Evolutionary conservation across 2,797 vertebrate genomes (phyloP).

Genomic region (Eulemur mongoz): DNA sequence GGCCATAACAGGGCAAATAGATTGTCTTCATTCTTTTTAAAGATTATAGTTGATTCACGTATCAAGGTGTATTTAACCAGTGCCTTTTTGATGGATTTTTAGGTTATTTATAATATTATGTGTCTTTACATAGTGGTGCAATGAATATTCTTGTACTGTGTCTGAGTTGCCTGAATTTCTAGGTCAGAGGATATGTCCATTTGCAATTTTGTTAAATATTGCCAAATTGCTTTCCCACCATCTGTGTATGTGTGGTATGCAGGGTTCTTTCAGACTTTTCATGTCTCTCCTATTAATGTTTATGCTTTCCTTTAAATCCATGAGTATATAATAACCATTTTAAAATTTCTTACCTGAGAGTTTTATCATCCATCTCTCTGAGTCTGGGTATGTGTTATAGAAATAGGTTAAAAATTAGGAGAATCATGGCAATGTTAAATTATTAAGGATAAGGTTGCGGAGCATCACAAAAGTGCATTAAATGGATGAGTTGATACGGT

Average conservation of each 20-base stretch:
- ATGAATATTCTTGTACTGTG: not conserved
- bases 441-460: not conserved
- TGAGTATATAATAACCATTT: not conserved
- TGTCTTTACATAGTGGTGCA: not conserved
- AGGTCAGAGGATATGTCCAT: not conserved
- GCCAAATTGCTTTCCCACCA: not conserved
- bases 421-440: not conserved
- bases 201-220: not conserved
- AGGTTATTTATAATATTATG: not conserved
- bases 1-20: not conserved
- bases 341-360: not conserved
- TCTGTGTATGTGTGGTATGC: not conserved
- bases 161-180: not conserved
- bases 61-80: not conserved
- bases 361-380: not conserved
- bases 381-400: not conserved
- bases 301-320: not conserved
- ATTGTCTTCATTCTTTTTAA: not conserved
- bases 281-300: conserved; percentile 7
- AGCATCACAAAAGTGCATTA: not conserved
- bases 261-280: not conserved
- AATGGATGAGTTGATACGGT: not conserved
- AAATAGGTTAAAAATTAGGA: conserved; percentile 1
- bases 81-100: not conserved
- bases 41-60: not conserved